phyloP scores from a whole-genome alignment of 2,797 vertebrate species.

The Falco concolor region DNA sequence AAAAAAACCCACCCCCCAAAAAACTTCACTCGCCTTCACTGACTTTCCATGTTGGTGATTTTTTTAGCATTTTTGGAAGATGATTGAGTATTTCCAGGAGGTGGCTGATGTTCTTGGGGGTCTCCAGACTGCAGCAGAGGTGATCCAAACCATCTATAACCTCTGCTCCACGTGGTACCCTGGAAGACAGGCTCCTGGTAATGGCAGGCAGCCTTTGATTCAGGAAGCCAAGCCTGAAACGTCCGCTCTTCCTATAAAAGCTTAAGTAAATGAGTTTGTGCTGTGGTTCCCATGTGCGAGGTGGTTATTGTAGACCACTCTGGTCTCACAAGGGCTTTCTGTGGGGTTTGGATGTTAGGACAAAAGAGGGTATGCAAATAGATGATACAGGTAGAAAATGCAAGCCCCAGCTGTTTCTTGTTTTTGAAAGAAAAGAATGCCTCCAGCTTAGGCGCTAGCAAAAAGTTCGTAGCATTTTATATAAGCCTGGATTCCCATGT shows the following conservation, averaged over 20 bases:
- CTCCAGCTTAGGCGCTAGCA: not conserved
- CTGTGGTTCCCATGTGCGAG: not conserved
- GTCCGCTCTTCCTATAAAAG: not conserved
- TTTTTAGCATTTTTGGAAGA: not conserved
- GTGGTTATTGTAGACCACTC: not conserved
- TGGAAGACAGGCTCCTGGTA: not conserved
- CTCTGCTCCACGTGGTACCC: rapidly evolving
- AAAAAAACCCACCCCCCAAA: too few species aligned
- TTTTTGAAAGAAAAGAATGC: not conserved
- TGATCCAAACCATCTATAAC: not conserved
- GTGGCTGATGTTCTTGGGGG: not conserved
- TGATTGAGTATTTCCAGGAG: not conserved
- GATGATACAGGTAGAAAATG: not conserved
- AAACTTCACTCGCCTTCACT: rapidly evolving
- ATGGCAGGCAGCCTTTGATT: not conserved
- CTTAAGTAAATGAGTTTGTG: not conserved
- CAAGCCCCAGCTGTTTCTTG: not conserved
- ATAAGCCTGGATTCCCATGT: not conserved
- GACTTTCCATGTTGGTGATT: rapidly evolving
- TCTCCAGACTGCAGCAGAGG: not conserved
- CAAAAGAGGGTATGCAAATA: not conserved
- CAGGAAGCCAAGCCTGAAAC: not conserved
- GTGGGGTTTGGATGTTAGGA: not conserved
- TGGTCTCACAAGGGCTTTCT: not conserved
- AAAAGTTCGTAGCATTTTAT: not conserved